These are phyloP conservation scores for Corythornis leucogaster DNA, from an alignment of 2,797 vertebrate genomes.

Conservation along the genomic window DNA sequence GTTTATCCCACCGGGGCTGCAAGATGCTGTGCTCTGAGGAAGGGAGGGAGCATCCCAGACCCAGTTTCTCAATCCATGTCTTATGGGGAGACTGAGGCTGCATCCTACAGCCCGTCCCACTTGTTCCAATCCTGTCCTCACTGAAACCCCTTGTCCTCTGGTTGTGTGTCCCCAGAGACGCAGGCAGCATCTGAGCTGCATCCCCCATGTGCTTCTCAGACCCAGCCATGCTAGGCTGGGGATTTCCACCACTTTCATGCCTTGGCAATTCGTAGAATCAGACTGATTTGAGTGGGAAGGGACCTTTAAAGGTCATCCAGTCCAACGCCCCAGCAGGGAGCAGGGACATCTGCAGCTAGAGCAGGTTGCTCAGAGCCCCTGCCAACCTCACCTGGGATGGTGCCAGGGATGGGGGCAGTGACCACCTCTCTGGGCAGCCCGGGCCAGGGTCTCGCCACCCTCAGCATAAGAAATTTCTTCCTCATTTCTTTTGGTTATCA, in stretches of 20 bases:
- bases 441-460: background rate
- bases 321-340: background rate
- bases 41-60: slow-evolving; percentile 44
- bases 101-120: background rate
- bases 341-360: background rate
- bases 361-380: background rate
- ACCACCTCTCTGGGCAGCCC: background rate
- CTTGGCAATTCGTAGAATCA: background rate
- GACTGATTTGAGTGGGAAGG: background rate
- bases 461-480: background rate
- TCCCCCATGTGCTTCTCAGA: background rate
- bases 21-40: background rate
- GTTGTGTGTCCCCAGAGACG: background rate
- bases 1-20: slow-evolving; percentile 44
- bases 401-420: background rate
- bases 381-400: background rate
- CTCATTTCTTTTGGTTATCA: background rate
- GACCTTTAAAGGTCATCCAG: background rate
- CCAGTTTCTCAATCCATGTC: background rate
- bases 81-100: fast-evolving
- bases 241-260: background rate
- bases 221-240: background rate
- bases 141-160: background rate
- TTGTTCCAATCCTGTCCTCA: fast-evolving
- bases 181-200: background rate